A percentile compares a stretch with the other conserved stretches of the same genome.
phyloP scores from a whole-genome alignment of 2,797 vertebrate genomes.

The Sphenopsis melanotis region DNA sequence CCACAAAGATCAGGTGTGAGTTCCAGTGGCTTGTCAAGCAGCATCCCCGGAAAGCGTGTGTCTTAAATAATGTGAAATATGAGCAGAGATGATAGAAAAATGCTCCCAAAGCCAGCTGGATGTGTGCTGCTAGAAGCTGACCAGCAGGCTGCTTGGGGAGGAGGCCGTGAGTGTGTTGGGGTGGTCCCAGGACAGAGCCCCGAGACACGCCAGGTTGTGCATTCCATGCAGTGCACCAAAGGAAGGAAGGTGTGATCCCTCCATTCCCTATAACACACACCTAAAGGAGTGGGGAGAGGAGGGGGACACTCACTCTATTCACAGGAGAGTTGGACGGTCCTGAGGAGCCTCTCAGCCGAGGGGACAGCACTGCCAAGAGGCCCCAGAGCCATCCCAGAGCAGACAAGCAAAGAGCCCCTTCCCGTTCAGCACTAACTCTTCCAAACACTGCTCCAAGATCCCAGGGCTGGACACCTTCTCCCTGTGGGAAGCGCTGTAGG shows the following conservation, averaged over 20 bases:
- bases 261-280: too few relatives aligned
- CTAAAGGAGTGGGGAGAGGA: accelerated
- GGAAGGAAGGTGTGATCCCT: neutral
- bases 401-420: neutral
- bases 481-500: neutral
- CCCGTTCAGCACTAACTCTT: neutral
- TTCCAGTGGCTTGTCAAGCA: neutral
- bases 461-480: neutral
- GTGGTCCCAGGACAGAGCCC: neutral
- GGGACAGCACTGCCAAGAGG: neutral
- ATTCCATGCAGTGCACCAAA: neutral
- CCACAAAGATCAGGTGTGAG: neutral
- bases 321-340: neutral
- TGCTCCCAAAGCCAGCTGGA: neutral
- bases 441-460: neutral
- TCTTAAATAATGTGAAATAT: neutral
- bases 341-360: neutral
- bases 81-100: neutral
- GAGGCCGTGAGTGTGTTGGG: neutral
- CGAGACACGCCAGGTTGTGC: accelerated
- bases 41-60: neutral
- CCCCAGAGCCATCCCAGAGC: neutral
- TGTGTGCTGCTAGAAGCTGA: neutral
- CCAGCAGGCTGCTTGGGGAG: neutral
- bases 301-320: neutral